Conservation (phyloP, 2,113 vertebrate species). For the Hypocryptadius cinnamomeus region DNA sequence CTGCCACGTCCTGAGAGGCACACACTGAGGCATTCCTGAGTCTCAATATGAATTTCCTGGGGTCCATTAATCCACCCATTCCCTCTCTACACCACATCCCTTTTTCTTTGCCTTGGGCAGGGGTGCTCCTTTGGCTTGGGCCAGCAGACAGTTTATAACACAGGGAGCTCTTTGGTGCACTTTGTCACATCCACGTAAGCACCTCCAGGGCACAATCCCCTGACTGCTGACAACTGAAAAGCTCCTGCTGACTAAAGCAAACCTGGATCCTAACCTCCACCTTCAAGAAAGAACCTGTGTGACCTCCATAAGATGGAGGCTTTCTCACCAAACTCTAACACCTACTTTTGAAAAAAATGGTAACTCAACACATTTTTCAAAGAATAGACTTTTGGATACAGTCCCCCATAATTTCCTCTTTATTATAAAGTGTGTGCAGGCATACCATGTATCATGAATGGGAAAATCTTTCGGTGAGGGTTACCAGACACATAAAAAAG, state of each 20-base stretch:
- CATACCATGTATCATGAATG: neutral
- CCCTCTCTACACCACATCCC: neutral
- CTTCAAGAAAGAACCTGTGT: neutral
- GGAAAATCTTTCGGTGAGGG: neutral
- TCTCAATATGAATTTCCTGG: neutral
- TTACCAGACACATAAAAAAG: neutral
- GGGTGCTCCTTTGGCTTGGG: fast-evolving
- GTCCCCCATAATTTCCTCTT: neutral
- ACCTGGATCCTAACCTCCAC: neutral
- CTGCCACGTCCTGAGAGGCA: neutral
- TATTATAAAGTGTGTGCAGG: neutral
- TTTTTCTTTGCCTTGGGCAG: neutral
- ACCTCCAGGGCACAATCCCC: neutral
- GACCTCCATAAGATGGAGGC: neutral
- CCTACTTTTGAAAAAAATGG: neutral
- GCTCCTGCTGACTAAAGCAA: neutral
- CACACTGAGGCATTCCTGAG: neutral
- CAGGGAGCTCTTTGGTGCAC: neutral
- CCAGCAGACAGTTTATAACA: neutral
- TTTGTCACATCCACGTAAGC: neutral
- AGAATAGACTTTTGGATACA: neutral
- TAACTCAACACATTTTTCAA: neutral
- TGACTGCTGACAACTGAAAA: neutral
- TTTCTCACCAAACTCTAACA: neutral
- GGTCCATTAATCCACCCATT: neutral